Percentiles rank a stretch among this genome's conserved stretches.
phyloP scores from a whole-genome alignment of 2,888 invertebrate species.

The Ctenicera cuprea region DNA sequence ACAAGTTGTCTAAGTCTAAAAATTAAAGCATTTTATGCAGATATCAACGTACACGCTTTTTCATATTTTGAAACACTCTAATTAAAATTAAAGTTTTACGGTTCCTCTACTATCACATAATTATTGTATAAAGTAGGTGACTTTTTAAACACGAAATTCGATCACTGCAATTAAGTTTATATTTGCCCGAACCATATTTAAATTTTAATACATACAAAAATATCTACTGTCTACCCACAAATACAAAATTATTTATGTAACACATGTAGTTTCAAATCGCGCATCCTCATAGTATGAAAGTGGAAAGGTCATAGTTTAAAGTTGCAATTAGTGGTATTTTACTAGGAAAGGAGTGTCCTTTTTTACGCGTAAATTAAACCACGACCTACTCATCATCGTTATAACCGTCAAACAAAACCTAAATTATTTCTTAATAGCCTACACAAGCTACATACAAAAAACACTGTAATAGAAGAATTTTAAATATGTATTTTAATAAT shows the following conservation, averaged over 20 bases:
- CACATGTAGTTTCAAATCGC: background rate
- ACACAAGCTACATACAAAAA: background rate
- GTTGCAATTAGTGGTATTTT: background rate
- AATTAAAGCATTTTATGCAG: no score
- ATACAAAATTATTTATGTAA: background rate
- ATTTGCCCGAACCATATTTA: no score
- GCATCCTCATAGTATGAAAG: background rate
- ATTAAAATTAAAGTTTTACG: no score
- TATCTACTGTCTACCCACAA: background rate
- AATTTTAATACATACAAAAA: background rate
- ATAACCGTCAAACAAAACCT: background rate
- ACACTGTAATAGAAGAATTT: background rate
- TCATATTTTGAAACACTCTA: no score
- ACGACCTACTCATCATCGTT: background rate
- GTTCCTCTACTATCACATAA: no score
- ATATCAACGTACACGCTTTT: no score
- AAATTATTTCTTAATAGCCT: background rate
- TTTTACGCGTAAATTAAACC: background rate
- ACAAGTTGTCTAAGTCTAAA: no score
- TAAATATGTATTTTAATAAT: background rate
- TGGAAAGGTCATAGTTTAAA: slow-evolving; percentile 11
- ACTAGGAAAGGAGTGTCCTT: background rate
- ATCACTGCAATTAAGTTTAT: no score
- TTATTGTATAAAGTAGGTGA: no score
- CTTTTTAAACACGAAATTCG: no score